A percentile compares a stretch with the other conserved stretches of the same genome.
These are phyloP conservation scores for Myoxocephalus aenaeus DNA, from an alignment of 2,797 vertebrate genomes.

Conservation along the genomic window DNA sequence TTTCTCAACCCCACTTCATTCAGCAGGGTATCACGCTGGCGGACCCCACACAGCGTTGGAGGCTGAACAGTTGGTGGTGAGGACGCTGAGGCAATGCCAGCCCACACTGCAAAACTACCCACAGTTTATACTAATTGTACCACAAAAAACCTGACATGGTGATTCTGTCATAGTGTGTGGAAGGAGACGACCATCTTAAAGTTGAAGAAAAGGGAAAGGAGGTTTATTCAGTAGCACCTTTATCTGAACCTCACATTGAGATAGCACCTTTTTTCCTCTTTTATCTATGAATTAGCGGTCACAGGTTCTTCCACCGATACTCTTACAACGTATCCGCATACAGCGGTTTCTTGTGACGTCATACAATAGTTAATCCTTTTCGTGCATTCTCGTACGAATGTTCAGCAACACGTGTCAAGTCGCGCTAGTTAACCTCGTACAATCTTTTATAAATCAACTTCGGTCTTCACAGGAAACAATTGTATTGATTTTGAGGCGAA, in stretches of 20 bases:
- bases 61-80: constrained; percentile 55
- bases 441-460: not conserved
- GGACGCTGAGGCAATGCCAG: constrained; percentile 41
- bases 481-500: not conserved
- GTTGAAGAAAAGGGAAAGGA: not conserved
- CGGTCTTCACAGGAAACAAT: not conserved
- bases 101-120: constrained; percentile 59
- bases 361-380: not conserved
- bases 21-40: constrained; percentile 42
- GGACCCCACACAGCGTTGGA: constrained; percentile 69
- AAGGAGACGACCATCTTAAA: constrained; percentile 13
- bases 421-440: not conserved
- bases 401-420: not conserved
- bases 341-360: not conserved
- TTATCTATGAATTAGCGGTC: constrained; percentile 4
- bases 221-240: not conserved
- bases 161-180: constrained; percentile 46
- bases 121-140: constrained; percentile 67
- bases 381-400: not conserved
- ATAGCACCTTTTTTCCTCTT: not conserved
- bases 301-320: not conserved
- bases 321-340: not conserved
- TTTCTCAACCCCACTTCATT: constrained; percentile 20
- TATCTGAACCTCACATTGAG: constrained; percentile 10
- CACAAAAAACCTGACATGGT: constrained; percentile 62